phyloP scores from a whole-genome alignment of 2,113 vertebrate species.

The Atractosteus spatula region DNA sequence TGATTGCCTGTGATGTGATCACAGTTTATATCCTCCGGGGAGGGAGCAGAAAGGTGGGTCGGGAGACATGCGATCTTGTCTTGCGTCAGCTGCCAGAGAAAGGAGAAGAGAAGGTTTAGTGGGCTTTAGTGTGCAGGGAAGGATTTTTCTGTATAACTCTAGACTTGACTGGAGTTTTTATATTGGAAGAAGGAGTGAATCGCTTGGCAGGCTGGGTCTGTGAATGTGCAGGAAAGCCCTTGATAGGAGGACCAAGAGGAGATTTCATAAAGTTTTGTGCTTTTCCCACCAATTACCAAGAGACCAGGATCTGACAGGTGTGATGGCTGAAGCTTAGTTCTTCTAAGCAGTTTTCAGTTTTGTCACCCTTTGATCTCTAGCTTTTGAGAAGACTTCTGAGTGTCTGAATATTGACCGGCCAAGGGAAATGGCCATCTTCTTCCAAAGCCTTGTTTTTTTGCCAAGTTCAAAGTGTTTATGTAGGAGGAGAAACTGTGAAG shows the following conservation, averaged over 20 bases:
- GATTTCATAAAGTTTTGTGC: too few relatives aligned
- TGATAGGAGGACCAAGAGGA: neutral
- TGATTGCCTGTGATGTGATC: conserved; percentile 52
- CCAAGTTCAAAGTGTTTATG: too few relatives aligned
- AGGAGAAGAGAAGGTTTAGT: neutral
- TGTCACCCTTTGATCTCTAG: too few relatives aligned
- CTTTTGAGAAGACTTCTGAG: too few relatives aligned
- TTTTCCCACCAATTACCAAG: too few relatives aligned
- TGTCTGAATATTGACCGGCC: too few relatives aligned
- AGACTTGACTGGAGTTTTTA: neutral
- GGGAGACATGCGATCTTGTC: conserved; percentile 88
- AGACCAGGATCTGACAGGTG: too few relatives aligned
- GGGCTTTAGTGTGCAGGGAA: neutral
- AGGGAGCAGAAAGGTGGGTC: conserved; percentile 57
- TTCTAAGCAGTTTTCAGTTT: too few relatives aligned
- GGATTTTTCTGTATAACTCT: conserved; percentile 27
- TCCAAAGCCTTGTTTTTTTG: too few relatives aligned
- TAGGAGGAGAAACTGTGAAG: too few relatives aligned
- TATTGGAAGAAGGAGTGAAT: neutral
- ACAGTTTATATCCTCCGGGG: conserved; percentile 59
- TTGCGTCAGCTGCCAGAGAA: conserved; percentile 73
- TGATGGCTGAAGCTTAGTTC: too few relatives aligned
- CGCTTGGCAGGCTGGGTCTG: neutral
- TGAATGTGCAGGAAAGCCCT: neutral
- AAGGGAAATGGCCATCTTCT: too few relatives aligned